Evolutionary conservation across 2,113 vertebrate genomes (phyloP).

Genomic region (Vanacampus margaritifer): DNA sequence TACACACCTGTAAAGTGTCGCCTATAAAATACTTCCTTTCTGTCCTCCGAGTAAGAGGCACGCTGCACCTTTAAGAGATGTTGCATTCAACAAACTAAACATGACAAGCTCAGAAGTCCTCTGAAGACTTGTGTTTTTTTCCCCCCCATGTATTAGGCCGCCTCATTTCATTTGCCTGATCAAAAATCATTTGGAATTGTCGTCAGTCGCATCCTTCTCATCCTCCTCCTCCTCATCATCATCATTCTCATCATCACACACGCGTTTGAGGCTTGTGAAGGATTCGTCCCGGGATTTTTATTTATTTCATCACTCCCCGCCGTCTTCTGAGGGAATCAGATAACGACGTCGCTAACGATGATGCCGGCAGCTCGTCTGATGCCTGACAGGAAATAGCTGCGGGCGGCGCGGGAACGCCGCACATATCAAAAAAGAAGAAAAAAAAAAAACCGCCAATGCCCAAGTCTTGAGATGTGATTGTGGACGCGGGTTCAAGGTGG

Average conservation of each 20-base stretch:
- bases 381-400: slow-evolving; percentile 5
- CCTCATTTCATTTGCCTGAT: slow-evolving; percentile 40
- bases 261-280: slow-evolving; percentile 26
- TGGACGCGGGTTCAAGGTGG: background rate
- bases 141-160: background rate
- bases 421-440: background rate
- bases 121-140: background rate
- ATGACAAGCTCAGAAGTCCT: slow-evolving; percentile 1
- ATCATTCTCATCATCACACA: slow-evolving; percentile 38
- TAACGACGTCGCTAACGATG: slow-evolving; percentile 11
- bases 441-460: background rate
- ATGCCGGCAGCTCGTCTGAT: background rate
- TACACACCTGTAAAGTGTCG: slow-evolving; percentile 3
- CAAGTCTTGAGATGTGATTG: background rate
- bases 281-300: slow-evolving; percentile 26
- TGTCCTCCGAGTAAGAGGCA: background rate
- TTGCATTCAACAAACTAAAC: slow-evolving; percentile 6
- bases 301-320: slow-evolving; percentile 1
- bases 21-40: background rate
- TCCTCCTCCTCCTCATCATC: slow-evolving; percentile 35
- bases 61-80: background rate
- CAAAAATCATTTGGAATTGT: slow-evolving; percentile 40
- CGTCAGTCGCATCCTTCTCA: slow-evolving; percentile 39
- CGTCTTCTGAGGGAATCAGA: slow-evolving; percentile 24
- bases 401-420: slow-evolving; percentile 4